A percentile compares a stretch with the other conserved stretches of the same genome.
Conservation (phyloP, 30 jellyfish, hydroid and myxozoan genomes). For the Chrysaora quinquecirrha region DNA sequence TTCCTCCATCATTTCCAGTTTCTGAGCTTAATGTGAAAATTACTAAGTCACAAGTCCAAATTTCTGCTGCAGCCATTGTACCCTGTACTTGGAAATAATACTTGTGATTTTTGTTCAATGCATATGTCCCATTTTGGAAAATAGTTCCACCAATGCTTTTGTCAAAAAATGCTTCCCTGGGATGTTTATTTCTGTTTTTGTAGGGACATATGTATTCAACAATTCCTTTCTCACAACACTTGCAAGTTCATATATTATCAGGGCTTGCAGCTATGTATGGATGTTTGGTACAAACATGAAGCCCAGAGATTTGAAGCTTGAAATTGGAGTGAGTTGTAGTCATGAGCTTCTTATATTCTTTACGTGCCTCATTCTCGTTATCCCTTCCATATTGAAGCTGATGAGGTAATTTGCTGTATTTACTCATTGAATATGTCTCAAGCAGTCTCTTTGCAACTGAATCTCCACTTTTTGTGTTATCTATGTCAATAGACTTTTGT, state of each 20-base stretch:
- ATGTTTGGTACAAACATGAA: conserved; percentile 53
- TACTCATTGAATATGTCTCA: conserved; percentile 46
- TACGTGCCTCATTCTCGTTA: conserved; percentile 38
- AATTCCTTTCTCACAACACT: conserved; percentile 45
- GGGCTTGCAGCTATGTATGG: conserved; percentile 64
- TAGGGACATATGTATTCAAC: conserved; percentile 57
- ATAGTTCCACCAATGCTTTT: conserved; percentile 38
- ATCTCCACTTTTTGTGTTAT: conserved; percentile 34
- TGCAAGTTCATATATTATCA: conserved; percentile 41
- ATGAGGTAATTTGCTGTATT: conserved; percentile 51
- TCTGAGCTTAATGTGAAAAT: conserved; percentile 25
- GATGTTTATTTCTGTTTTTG: conserved; percentile 28
- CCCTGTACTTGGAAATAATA: conserved; percentile 61
- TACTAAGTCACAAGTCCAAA: conserved; percentile 28
- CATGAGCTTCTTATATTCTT: conserved; percentile 52
- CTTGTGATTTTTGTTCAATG: conserved; percentile 32
- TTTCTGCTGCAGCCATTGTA: conserved; percentile 52
- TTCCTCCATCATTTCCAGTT: conserved; percentile 39
- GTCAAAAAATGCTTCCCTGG: conserved; percentile 59
- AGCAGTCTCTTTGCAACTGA: conserved; percentile 67
- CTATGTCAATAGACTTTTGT: conserved; percentile 40
- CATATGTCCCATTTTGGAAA: conserved; percentile 12
- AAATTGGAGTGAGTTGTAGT: conserved; percentile 47
- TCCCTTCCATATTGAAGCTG: conserved; percentile 57
- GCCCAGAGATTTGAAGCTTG: conserved; percentile 44